These are phyloP conservation scores for Oligia latruncula DNA, from an alignment of 2,888 invertebrate species.

Conservation along the genomic window DNA sequence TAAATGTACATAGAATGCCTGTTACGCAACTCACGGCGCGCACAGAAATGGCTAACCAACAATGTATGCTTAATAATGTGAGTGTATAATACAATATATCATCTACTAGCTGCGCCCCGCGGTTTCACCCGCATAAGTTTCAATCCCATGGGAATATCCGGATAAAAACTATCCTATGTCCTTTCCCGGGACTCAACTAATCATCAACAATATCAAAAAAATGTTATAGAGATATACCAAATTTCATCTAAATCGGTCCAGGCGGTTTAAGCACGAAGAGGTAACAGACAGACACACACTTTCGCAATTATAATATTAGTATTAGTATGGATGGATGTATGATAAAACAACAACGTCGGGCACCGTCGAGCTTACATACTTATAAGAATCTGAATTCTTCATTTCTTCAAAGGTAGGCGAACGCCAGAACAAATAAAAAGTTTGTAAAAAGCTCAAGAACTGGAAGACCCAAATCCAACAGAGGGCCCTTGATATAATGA, in stretches of 20 bases:
- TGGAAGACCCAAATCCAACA: neutral
- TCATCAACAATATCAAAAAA: too few species aligned
- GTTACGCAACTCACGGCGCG: slow-evolving; percentile 75
- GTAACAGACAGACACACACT: too few species aligned
- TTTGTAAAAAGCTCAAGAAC: neutral
- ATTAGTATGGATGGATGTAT: neutral
- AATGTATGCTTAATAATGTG: slow-evolving; percentile 59
- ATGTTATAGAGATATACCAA: too few species aligned
- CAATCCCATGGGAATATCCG: too few species aligned
- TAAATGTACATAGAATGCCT: slow-evolving; percentile 76
- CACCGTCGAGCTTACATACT: neutral
- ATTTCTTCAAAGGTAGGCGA: neutral
- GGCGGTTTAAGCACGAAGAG: too few species aligned
- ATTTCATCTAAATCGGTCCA: too few species aligned
- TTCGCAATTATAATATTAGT: too few species aligned
- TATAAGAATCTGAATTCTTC: slow-evolving; percentile 2
- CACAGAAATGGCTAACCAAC: slow-evolving; percentile 73
- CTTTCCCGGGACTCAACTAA: too few species aligned
- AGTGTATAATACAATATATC: slow-evolving; percentile 38
- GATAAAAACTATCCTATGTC: too few species aligned
- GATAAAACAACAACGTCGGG: slow-evolving; percentile 24
- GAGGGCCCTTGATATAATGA: neutral
- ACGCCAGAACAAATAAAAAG: neutral
- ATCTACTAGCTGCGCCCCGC: neutral
- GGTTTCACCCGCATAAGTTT: too few species aligned